Evolutionary conservation across 1,140 invertebrate species (phyloP).

Genomic region (Meteorus sp.): DNA sequence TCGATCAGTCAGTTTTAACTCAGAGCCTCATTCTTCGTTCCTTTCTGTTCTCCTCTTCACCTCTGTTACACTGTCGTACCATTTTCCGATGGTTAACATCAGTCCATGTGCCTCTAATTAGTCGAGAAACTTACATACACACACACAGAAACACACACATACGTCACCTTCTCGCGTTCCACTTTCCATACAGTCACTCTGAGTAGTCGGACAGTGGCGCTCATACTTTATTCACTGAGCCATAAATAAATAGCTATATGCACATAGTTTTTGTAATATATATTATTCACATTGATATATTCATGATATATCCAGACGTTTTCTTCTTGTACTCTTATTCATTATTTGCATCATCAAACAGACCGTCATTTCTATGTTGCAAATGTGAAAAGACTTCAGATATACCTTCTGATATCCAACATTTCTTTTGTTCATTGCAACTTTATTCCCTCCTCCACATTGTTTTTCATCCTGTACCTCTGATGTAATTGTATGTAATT

Average conservation of each 20-base stretch:
- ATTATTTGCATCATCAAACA: too few relatives aligned
- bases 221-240: background rate
- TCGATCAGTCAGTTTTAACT: background rate
- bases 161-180: slow-evolving; percentile 23
- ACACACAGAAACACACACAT: background rate
- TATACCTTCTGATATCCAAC: too few relatives aligned
- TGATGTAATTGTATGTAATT: too few relatives aligned
- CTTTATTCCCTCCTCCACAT: too few relatives aligned
- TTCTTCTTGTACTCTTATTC: too few relatives aligned
- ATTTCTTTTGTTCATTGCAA: too few relatives aligned
- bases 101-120: slow-evolving; percentile 24
- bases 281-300: too few relatives aligned
- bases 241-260: background rate
- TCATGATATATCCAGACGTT: too few relatives aligned
- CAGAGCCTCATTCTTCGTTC: background rate
- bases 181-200: slow-evolving; percentile 18
- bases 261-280: background rate
- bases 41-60: background rate
- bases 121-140: slow-evolving; percentile 15
- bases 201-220: slow-evolving; percentile 10
- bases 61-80: background rate
- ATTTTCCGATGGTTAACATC: slow-evolving; percentile 22
- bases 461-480: too few relatives aligned
- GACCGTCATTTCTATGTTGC: too few relatives aligned
- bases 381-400: too few relatives aligned